Evolutionary conservation across 1,140 invertebrate genomes (phyloP).

Genomic region (Holotrichia oblita): DNA sequence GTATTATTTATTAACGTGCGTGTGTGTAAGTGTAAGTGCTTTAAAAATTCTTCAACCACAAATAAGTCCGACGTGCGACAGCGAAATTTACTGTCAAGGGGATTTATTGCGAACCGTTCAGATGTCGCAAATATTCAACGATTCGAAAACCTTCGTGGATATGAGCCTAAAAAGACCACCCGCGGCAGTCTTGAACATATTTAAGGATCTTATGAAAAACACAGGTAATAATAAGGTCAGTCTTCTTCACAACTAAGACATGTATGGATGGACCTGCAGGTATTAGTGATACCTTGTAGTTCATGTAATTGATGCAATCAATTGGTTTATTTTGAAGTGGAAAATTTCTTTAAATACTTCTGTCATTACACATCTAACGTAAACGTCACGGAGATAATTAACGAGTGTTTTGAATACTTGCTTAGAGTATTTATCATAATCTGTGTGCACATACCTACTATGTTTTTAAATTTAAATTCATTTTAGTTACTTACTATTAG

Average conservation of each 20-base stretch:
- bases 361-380: too few relatives aligned
- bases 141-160: slow-evolving; percentile 92
- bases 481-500: too few relatives aligned
- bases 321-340: too few relatives aligned
- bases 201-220: slow-evolving; percentile 71
- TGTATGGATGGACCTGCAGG: too few relatives aligned
- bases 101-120: slow-evolving; percentile 83
- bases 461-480: too few relatives aligned
- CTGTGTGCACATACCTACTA: too few relatives aligned
- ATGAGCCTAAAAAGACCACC: slow-evolving; percentile 75
- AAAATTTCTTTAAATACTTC: too few relatives aligned
- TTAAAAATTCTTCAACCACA: not conserved
- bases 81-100: slow-evolving; percentile 82
- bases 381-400: too few relatives aligned
- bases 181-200: slow-evolving; percentile 69
- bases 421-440: too few relatives aligned
- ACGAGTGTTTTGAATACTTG: too few relatives aligned
- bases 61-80: slow-evolving; percentile 56
- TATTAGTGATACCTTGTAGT: too few relatives aligned
- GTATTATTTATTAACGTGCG: not conserved
- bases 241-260: not conserved
- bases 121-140: slow-evolving; percentile 75
- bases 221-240: slow-evolving; percentile 36
- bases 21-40: not conserved
- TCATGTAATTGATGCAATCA: too few relatives aligned